Conservation (phyloP, 1,140 invertebrate genomes). For the Drosophila parabipectinata region DNA sequence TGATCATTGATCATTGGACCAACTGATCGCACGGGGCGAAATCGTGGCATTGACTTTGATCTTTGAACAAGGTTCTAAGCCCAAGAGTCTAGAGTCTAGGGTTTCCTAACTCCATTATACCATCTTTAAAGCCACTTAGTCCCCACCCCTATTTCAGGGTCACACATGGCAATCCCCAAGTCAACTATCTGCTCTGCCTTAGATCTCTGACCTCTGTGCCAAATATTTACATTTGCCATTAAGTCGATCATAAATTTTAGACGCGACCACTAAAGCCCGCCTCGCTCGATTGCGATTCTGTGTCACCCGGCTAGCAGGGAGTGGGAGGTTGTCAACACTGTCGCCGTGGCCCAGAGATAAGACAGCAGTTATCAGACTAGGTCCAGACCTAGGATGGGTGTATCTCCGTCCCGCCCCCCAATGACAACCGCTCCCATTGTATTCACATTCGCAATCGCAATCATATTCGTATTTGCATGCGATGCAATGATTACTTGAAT, state of each 20-base stretch:
- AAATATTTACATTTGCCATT: conserved; percentile 56
- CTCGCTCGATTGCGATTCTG: conserved; percentile 41
- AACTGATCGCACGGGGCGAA: conserved; percentile 7
- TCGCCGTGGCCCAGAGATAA: conserved; percentile 39
- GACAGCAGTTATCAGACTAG: conserved; percentile 21
- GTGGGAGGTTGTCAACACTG: conserved; percentile 39
- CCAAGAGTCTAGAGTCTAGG: not conserved
- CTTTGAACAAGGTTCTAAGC: not conserved
- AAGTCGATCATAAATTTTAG: conserved; percentile 53
- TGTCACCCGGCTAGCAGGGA: conserved; percentile 24
- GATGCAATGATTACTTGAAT: conserved; percentile 5
- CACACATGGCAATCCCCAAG: not conserved
- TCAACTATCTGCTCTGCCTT: conserved; percentile 35
- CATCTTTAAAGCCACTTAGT: not conserved
- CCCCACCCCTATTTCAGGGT: conserved; percentile 25
- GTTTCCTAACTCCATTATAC: not conserved
- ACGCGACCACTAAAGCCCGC: conserved; percentile 10
- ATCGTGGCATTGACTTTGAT: conserved; percentile 1
- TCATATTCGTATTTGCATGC: conserved; percentile 18
- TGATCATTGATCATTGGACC: conserved; percentile 55
- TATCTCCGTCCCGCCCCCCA: conserved; percentile 17
- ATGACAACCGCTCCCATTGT: conserved; percentile 33
- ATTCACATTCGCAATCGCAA: conserved; percentile 1
- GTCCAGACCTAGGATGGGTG: conserved; percentile 17
- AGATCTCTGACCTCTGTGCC: conserved; percentile 58